Base-by-base conservation (phyloP, 2,797 vertebrate genomes). In the Sebastes vulpes region DNA sequence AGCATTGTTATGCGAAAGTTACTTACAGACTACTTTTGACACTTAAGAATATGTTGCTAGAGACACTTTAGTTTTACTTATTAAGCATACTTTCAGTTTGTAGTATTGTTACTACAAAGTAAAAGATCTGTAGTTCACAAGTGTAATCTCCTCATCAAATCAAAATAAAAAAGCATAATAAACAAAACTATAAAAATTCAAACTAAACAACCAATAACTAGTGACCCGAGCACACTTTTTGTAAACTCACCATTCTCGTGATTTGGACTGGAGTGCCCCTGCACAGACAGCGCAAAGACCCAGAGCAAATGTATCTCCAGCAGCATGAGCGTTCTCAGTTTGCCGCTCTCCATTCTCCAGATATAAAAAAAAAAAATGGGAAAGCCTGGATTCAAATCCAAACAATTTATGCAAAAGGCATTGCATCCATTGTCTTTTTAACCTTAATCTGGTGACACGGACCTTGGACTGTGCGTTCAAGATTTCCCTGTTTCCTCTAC, bases 171-270 rank as follows among this genome's bases (percentile, higher is more conserved):
- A 58, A 20, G 3, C 2, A 14, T 32, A 57, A 66, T 1, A 9
- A 60, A 52, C 16, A 42, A 28, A 72, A 20, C 1, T 28, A 10
- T 3, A 11, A 10, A 26, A 26, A 46, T 8, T 2, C 26, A n/a
- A 68, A 60, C 5, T 38, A 18, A 50, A 42, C 38, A 42, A 42
- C 38, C 38, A 42, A 42, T 38, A 21, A 32, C 20, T 9, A 23
- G 7, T 4, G 11, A 59, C 18, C 46, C 6, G 12, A 26, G 21
- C 7, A 50, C n/a, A 32, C 20, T 69, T 20, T 20, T 28, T 38
- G 65, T 18, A 31, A 68, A 80, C 95, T 93, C 81, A 96, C 96
- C 95, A 28, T 90, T 85, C 3, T 88, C 79, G 1, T 79, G 75
- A 29, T 81, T 72, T 42, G 79, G 65, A 48, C 26, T 72, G 14